Conservation (phyloP, 1,140 invertebrate species). For the Triops longicaudatus region DNA sequence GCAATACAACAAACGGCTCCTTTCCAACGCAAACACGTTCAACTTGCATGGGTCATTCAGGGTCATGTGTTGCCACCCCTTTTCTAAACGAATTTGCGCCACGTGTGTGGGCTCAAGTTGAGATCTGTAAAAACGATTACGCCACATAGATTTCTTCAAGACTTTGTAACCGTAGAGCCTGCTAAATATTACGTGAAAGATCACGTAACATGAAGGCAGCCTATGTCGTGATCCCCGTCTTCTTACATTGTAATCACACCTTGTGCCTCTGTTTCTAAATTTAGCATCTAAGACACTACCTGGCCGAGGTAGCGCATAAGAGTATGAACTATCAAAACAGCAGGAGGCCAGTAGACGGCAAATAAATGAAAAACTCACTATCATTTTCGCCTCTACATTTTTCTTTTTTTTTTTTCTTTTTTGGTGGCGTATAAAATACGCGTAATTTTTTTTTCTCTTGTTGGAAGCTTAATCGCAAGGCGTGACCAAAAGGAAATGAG, state of each 20-base stretch:
- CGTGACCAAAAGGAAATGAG: not conserved
- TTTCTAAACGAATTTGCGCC: not conserved
- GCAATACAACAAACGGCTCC: not conserved
- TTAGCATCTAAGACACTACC: not conserved
- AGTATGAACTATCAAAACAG: not conserved
- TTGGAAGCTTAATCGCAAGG: not conserved
- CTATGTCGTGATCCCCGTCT: too few relatives aligned
- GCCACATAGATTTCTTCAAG: not conserved
- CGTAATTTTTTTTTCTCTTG: not conserved
- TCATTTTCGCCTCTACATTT: not conserved
- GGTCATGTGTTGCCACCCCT: not conserved
- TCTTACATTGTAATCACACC: too few relatives aligned
- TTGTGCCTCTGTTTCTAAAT: not conserved
- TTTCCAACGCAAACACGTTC: not conserved
- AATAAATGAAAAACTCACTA: not conserved
- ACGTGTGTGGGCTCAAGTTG: not conserved
- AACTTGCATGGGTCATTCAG: not conserved
- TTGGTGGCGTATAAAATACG: too few relatives aligned
- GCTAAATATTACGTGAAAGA: not conserved
- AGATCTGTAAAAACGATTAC: not conserved
- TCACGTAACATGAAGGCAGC: not conserved
- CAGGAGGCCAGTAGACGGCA: not conserved
- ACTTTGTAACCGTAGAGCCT: not conserved
- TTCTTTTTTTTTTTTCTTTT: too few relatives aligned
- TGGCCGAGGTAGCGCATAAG: not conserved